Evolutionary conservation across 2,113 vertebrate genomes (phyloP).

Genomic region (Cyanoderma ruficeps): DNA sequence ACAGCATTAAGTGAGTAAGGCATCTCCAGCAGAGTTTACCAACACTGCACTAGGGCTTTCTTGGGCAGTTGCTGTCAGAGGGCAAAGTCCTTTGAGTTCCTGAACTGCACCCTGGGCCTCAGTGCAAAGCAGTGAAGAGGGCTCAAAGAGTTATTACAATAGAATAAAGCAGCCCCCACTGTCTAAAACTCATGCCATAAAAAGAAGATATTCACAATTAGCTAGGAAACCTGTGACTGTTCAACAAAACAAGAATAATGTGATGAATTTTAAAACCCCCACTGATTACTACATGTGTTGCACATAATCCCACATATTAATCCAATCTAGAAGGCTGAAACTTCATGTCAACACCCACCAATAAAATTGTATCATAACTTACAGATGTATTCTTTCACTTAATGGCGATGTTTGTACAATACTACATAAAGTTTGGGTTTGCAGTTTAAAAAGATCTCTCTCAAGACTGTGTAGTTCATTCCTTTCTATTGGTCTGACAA

Average conservation of each 20-base stretch:
- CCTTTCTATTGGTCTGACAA: background rate
- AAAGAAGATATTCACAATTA: background rate
- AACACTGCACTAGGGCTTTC: background rate
- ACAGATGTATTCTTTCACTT: background rate
- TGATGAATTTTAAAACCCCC: background rate
- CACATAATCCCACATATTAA: slow-evolving; percentile 8
- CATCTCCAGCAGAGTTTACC: background rate
- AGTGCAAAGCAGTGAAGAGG: background rate
- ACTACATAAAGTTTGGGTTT: background rate
- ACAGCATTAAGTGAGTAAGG: background rate
- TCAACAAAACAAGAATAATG: background rate
- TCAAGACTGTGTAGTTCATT: background rate
- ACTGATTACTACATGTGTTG: background rate
- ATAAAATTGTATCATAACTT: background rate
- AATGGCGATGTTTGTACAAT: background rate
- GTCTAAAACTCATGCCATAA: background rate
- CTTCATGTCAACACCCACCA: background rate
- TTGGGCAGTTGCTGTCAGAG: background rate
- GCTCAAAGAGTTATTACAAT: background rate
- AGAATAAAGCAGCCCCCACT: background rate
- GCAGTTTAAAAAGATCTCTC: background rate
- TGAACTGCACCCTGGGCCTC: background rate
- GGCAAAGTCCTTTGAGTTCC: background rate
- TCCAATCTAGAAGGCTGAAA: background rate
- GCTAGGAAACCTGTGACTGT: background rate